These are phyloP conservation scores for Slavum lentiscoides DNA, from an alignment of 2,888 invertebrate species.

Conservation along the genomic window DNA sequence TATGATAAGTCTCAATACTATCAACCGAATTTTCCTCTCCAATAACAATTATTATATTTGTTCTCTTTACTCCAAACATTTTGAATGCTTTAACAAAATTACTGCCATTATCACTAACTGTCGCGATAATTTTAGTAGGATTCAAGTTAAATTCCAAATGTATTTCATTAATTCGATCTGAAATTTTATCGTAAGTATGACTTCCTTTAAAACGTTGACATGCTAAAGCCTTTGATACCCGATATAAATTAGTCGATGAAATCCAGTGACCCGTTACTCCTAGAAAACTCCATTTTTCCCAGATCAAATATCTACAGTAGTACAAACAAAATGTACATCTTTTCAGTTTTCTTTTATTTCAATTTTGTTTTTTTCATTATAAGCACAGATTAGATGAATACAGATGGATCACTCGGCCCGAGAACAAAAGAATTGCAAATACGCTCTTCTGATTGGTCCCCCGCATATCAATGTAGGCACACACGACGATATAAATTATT, in stretches of 20 bases:
- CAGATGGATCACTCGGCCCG: too few relatives aligned
- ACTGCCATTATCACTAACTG: constrained; percentile 56
- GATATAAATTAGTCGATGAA: neutral
- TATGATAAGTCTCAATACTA: neutral
- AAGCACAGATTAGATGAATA: too few relatives aligned
- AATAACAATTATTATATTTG: neutral
- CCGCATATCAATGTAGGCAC: too few relatives aligned
- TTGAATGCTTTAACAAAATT: constrained; percentile 57
- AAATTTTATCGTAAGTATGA: constrained; percentile 58
- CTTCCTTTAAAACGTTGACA: constrained; percentile 58
- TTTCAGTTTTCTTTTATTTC: neutral
- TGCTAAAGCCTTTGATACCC: constrained; percentile 56
- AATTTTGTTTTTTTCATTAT: constrained; percentile 4
- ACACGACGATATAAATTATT: too few relatives aligned
- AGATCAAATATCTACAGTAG: constrained; percentile 58
- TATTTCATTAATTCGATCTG: constrained; percentile 56
- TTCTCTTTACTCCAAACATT: neutral
- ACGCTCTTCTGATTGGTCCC: too few relatives aligned
- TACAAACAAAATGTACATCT: constrained; percentile 9
- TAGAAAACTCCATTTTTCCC: constrained; percentile 58
- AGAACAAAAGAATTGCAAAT: too few relatives aligned
- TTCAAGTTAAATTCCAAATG: constrained; percentile 56
- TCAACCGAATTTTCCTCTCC: neutral
- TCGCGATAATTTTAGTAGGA: constrained; percentile 54
- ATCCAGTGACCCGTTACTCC: constrained; percentile 57